Conservation (phyloP, 2,797 vertebrate genomes). For the Hydrophis major region DNA sequence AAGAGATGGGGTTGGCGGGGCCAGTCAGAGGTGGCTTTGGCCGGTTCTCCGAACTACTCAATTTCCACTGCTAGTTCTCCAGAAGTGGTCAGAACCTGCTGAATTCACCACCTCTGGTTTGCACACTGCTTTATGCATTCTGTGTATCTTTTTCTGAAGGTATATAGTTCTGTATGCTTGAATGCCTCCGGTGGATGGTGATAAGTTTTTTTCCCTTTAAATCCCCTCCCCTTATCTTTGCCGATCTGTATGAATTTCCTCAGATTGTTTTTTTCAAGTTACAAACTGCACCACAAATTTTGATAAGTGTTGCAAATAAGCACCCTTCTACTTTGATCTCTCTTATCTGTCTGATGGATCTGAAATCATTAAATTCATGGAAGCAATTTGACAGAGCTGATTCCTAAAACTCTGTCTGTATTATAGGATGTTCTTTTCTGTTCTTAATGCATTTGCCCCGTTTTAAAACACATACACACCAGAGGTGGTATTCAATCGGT, state of each 20-base stretch:
- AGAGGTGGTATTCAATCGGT: no score
- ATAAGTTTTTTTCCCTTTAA: background rate
- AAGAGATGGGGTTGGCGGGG: no score
- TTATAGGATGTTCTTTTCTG: background rate
- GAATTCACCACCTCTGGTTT: no score
- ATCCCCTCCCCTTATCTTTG: background rate
- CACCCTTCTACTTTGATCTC: background rate
- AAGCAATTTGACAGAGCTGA: background rate
- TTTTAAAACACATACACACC: background rate
- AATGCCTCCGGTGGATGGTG: background rate
- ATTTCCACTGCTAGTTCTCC: no score
- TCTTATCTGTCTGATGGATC: background rate
- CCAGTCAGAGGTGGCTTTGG: no score
- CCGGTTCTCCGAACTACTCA: no score
- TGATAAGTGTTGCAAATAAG: background rate
- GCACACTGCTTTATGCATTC: background rate
- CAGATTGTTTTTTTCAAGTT: background rate
- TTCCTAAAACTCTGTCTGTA: background rate
- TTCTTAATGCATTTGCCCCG: background rate
- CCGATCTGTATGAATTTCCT: background rate
- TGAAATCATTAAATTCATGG: background rate
- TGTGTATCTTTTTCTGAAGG: background rate
- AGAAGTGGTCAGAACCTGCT: no score
- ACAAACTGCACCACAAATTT: background rate
- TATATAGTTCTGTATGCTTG: background rate